A percentile compares a stretch with the other conserved stretches of the same genome.
phyloP scores from a whole-genome alignment of 2,113 vertebrate species.

The Chiloscyllium plagiosum region DNA sequence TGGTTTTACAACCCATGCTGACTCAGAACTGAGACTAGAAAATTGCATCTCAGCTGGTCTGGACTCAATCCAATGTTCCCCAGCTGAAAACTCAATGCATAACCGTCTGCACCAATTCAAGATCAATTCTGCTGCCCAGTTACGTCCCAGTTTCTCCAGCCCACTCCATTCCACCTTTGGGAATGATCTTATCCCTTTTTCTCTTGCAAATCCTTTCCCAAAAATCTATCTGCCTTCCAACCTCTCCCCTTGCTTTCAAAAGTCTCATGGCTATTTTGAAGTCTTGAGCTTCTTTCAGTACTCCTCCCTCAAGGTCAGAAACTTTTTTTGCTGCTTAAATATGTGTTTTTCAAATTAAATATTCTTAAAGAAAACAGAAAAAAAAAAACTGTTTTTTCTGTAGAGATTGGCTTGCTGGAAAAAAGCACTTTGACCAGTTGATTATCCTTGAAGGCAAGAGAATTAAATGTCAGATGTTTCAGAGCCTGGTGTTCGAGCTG shows the following conservation, averaged over 20 bases:
- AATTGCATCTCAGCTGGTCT: not conserved
- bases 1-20: not conserved
- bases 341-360: too few relatives aligned
- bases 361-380: too few relatives aligned
- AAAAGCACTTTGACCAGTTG: too few relatives aligned
- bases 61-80: not conserved
- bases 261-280: not conserved
- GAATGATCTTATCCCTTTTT: not conserved
- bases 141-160: not conserved
- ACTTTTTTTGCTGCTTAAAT: not conserved
- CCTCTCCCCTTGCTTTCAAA: not conserved
- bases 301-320: not conserved
- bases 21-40: not conserved
- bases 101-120: not conserved
- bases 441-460: too few relatives aligned
- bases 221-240: not conserved
- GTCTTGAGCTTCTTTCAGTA: not conserved
- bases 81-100: not conserved
- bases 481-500: too few relatives aligned
- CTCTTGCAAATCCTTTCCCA: not conserved
- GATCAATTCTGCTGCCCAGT: not conserved
- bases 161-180: not conserved
- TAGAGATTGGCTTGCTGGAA: too few relatives aligned
- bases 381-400: too few relatives aligned
- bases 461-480: too few relatives aligned